These are phyloP conservation scores for Nannobrachium achirus DNA, from an alignment of 2,113 vertebrate genomes.

Conservation along the genomic window DNA sequence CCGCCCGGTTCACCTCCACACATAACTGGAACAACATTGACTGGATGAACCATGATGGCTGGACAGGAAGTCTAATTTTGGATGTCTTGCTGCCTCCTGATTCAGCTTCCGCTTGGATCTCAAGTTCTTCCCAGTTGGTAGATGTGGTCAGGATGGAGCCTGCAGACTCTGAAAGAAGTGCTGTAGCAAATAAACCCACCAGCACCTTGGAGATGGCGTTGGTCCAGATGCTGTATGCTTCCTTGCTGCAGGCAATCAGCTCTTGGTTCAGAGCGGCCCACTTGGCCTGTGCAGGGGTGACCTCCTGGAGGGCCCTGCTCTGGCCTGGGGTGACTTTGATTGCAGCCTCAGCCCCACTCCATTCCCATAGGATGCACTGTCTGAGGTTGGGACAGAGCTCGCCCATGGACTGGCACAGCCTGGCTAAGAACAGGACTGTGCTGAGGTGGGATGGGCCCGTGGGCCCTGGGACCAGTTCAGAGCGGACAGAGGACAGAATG, in stretches of 20 bases:
- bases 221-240: constrained; percentile 91
- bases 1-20: constrained; percentile 90
- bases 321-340: too few species aligned
- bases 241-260: constrained; percentile 84
- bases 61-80: constrained; percentile 91
- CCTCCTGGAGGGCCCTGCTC: constrained; percentile 71
- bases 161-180: constrained; percentile 79
- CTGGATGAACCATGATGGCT: constrained; percentile 94
- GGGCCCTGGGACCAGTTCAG: constrained; percentile 66
- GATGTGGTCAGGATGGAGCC: constrained; percentile 84
- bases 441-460: constrained; percentile 58
- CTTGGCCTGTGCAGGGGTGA: constrained; percentile 79
- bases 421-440: constrained; percentile 89
- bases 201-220: constrained; percentile 81
- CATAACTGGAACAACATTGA: constrained; percentile 93
- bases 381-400: constrained; percentile 93
- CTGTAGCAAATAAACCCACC: constrained; percentile 75
- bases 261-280: constrained; percentile 88
- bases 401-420: constrained; percentile 89
- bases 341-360: constrained; percentile 24
- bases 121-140: constrained; percentile 94
- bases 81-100: constrained; percentile 88
- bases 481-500: constrained; percentile 73
- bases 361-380: constrained; percentile 86
- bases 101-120: constrained; percentile 95